Conservation (phyloP, 2,888 invertebrate species). For the Euproctis similis region DNA sequence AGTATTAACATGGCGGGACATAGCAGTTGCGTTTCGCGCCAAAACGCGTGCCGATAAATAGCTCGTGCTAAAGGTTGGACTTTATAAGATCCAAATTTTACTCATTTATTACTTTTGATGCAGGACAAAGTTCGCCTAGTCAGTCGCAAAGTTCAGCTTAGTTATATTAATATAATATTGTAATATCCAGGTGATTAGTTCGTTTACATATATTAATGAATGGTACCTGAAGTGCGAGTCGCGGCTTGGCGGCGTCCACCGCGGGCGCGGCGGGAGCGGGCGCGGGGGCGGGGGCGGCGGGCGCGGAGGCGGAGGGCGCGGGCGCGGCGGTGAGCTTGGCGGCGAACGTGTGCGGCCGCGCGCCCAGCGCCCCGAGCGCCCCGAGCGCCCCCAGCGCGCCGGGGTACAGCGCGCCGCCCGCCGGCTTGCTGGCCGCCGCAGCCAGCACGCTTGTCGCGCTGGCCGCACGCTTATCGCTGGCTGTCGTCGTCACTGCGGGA, state of each 20-base stretch:
- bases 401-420: slow-evolving; percentile 64
- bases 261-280: not conserved
- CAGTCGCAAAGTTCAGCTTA: too few species aligned
- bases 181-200: too few species aligned
- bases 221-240: slow-evolving; percentile 20
- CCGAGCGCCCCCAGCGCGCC: slow-evolving; percentile 69
- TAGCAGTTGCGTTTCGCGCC: too few species aligned
- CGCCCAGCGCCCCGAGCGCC: too few species aligned
- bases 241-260: slow-evolving; percentile 7
- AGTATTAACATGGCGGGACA: too few species aligned
- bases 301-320: slow-evolving; percentile 13
- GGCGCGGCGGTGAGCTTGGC: slow-evolving; percentile 77
- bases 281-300: slow-evolving; percentile 22
- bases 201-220: too few species aligned
- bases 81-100: too few species aligned
- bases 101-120: too few species aligned
- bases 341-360: slow-evolving; percentile 82
- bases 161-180: too few species aligned
- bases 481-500: slow-evolving; percentile 12
- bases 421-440: slow-evolving; percentile 18
- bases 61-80: too few species aligned
- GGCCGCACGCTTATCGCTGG: slow-evolving; percentile 59
- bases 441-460: slow-evolving; percentile 13
- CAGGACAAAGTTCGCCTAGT: too few species aligned
- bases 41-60: too few species aligned